Conservation (phyloP, 2,113 vertebrate genomes). For the Cichladusa arquata region DNA sequence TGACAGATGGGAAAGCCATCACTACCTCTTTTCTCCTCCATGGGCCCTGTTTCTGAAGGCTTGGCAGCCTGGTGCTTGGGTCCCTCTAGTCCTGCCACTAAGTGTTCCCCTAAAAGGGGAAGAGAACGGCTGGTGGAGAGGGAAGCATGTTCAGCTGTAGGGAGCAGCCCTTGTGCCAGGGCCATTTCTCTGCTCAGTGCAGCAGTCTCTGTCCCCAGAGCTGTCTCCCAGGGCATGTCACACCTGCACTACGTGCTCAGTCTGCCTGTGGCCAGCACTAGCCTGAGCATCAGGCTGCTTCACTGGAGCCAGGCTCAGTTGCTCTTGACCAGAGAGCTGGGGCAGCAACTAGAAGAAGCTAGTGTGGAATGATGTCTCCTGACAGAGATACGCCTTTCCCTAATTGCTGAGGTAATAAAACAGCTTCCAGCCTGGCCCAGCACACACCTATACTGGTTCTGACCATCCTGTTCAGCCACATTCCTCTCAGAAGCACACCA, state of each 20-base stretch:
- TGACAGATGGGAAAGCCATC: neutral
- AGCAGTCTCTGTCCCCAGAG: neutral
- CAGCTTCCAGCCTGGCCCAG: neutral
- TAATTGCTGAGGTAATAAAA: neutral
- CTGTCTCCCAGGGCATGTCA: neutral
- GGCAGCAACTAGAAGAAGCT: neutral
- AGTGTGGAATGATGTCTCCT: neutral
- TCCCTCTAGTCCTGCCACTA: neutral
- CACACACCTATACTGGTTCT: neutral
- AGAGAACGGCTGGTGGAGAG: neutral
- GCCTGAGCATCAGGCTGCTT: neutral
- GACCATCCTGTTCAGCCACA: neutral
- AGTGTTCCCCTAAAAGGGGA: neutral
- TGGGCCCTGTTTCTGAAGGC: neutral
- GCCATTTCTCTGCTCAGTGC: neutral
- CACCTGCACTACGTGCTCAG: fast-evolving
- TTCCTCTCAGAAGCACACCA: neutral
- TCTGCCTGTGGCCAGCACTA: neutral
- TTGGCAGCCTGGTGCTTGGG: neutral
- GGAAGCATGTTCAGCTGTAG: neutral
- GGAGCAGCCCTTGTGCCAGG: neutral
- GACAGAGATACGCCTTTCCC: fast-evolving
- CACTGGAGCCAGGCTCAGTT: neutral
- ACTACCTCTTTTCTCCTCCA: neutral
- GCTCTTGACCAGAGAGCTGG: neutral